Evolutionary conservation across 2,888 invertebrate genomes (phyloP), one percentile per base, ranked within the genome.

Genomic region (Aporophyla nigra): DNA sequence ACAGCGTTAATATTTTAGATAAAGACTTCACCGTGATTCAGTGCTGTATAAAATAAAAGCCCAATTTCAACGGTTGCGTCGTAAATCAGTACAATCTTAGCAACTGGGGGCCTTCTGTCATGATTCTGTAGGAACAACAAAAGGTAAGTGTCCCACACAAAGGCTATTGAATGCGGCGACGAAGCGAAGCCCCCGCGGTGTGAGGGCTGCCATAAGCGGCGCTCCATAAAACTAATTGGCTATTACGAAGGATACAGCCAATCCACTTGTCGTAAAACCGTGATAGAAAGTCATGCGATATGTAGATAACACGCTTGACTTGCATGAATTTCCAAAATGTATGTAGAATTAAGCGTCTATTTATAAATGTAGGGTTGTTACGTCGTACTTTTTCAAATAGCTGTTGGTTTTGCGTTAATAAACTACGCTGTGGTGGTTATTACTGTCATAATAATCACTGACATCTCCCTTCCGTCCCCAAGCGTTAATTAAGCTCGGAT

Each of bases 71-170:
- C 84, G 89, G 90, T 80, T 87, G 79, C 74, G 88, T 89, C 91
- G 88, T 93, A 93, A 93, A 93, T 93, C 91, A 91, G 91, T 85
- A 89, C 91, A 91, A 93, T 92, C 90, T 91, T 87, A 87, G 83
- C 88, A 89, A 87, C 88, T 84, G 87, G 88, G 86, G 86, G 69
- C 90, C 88, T 92, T 93, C 90, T 92, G 92, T 92, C 92, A 91
- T 89, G 92, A 85, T 87, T 88, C 89, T 90, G 92, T 90, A 89
- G 86, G 84, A 80, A 89, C 88, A 92, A 94, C 94, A 94, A 94
- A 91, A 93, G 94, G 93, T 90, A 91, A 92, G 92, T 90, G 90
- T 90, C 88, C 89, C 89, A 79, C 87, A 93, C 91, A 93, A 93
- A 91, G 89, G 91, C 92, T 91, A 92, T 93, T 93, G 90, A 92